Conservation (phyloP, 1,140 invertebrate genomes). For the Formica exsecta region DNA sequence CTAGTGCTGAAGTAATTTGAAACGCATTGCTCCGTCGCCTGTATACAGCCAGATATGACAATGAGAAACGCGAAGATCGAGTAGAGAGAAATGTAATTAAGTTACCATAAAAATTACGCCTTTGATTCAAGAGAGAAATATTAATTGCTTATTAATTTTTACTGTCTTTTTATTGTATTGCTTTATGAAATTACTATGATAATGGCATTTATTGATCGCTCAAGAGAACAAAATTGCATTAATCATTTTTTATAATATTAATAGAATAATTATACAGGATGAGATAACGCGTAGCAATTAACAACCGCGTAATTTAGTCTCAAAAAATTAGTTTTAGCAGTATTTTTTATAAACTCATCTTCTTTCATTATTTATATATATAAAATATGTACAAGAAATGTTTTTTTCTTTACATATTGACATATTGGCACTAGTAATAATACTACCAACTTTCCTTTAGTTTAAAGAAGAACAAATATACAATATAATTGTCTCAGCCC, state of each 20-base stretch:
- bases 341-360: too few species aligned
- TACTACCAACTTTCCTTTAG: too few species aligned
- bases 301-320: too few species aligned
- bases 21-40: constrained; percentile 31
- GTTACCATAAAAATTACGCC: background rate
- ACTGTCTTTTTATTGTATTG: background rate
- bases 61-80: background rate
- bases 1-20: constrained; percentile 45
- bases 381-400: too few species aligned
- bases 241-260: background rate
- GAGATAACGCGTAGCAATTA: background rate
- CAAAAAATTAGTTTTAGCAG: background rate
- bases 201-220: background rate
- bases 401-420: too few species aligned
- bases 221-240: background rate
- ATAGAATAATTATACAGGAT: background rate
- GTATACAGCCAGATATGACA: background rate
- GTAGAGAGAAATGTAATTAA: background rate
- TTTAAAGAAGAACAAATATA: too few species aligned
- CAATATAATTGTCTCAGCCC: too few species aligned
- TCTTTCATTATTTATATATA: too few species aligned
- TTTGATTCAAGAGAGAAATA: background rate
- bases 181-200: background rate
- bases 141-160: constrained; percentile 13
- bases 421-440: too few species aligned